These are phyloP conservation scores for Carassius gibelio DNA, from an alignment of 2,113 vertebrate genomes.

Conservation along the genomic window DNA sequence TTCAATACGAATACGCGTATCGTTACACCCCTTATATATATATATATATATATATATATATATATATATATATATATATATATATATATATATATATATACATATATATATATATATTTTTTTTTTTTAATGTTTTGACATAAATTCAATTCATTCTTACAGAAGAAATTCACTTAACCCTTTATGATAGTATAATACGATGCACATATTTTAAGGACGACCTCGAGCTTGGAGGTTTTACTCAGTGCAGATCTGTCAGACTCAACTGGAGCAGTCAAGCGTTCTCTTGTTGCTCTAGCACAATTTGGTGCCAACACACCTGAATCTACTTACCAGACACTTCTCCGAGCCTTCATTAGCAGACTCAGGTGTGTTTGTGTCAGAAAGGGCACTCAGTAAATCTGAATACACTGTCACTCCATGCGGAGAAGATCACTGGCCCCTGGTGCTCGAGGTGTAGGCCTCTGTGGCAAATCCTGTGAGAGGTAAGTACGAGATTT, in stretches of 20 bases:
- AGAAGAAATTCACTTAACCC: neutral
- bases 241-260: neutral
- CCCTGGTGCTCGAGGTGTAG: neutral
- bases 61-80: too few relatives aligned
- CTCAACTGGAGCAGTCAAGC: neutral
- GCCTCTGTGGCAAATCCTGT: neutral
- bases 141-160: neutral
- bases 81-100: too few relatives aligned
- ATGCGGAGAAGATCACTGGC: neutral
- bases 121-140: too few relatives aligned
- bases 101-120: too few relatives aligned
- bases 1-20: too few relatives aligned
- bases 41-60: too few relatives aligned
- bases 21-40: too few relatives aligned
- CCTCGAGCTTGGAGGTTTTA: neutral
- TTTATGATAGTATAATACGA: neutral
- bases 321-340: slow-evolving; percentile 17
- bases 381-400: neutral
- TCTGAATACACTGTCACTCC: neutral
- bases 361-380: slow-evolving; percentile 16
- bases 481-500: neutral
- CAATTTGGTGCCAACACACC: slow-evolving; percentile 23
- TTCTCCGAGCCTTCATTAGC: slow-evolving; percentile 15
- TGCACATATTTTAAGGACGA: neutral
- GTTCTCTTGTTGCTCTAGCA: neutral